A percentile compares a stretch with the other conserved stretches of the same genome.
Evolutionary conservation across 1,140 invertebrate species (phyloP).

Genomic region (Caenorhabditis inopinata): DNA sequence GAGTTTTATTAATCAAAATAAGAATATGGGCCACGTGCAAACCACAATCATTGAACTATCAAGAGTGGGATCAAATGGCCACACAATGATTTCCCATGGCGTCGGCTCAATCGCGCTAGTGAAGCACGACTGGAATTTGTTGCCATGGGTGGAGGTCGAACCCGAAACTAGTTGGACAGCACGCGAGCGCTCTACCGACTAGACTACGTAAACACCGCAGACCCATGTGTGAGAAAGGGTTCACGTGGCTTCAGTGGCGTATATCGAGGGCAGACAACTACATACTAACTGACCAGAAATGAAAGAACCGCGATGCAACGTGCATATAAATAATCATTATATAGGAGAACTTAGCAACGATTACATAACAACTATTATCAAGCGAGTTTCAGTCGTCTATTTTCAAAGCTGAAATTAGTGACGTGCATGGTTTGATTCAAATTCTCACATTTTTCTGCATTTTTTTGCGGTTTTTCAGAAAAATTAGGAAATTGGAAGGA

Average conservation of each 20-base stretch:
- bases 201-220: background rate
- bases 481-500: too few species aligned
- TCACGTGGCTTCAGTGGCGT: background rate
- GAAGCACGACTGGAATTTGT: conserved; percentile 16
- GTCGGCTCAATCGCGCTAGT: conserved; percentile 17
- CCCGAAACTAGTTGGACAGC: background rate
- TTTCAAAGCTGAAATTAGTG: too few species aligned
- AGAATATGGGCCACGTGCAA: conserved; percentile 6
- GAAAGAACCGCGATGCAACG: too few species aligned
- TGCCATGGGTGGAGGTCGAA: conserved; percentile 15
- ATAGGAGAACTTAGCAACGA: too few species aligned
- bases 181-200: background rate
- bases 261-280: too few species aligned
- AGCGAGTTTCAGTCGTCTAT: too few species aligned
- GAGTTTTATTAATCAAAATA: background rate
- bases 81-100: background rate
- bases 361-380: too few species aligned
- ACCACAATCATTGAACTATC: conserved; percentile 13
- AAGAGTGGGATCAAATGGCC: background rate
- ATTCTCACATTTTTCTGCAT: too few species aligned
- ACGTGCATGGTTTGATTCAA: too few species aligned
- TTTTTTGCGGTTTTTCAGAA: too few species aligned
- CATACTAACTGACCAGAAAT: too few species aligned
- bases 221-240: background rate
- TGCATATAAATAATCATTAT: too few species aligned